Evolutionary conservation across 1,140 invertebrate genomes (phyloP), one percentile per base, ranked within the genome.

Genomic region (Bathynomus jamesi): DNA sequence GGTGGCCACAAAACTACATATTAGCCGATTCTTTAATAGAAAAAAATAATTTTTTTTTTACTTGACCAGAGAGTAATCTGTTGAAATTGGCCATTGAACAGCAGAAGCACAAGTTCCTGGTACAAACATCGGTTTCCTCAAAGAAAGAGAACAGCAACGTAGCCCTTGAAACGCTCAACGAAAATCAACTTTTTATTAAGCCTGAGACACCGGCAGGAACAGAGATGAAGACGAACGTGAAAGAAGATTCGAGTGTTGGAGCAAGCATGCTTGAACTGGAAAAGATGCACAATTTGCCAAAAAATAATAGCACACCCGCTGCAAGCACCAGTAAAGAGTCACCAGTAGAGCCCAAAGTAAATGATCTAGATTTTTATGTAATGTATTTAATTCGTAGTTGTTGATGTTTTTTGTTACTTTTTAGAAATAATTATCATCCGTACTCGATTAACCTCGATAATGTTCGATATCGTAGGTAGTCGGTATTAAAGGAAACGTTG

Each of bases 81-180:
- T 84, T 90, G 63, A 82, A 85, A 68, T 85, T 85, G 8, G 83
- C 84, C 4, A 82, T 89, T 61, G 86, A 89, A 73, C 86, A 88
- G 74, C 83, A 86, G 0, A 88, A 88, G 80, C 81, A 87, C 61
- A 87, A 86, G 78, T 85, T 86, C 76, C 86, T 85, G 73, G 79
- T 84, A 7, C 69, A 75, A 13, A 60, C 28, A 11, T 61, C 63
- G 10, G 67, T 67, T 3, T 46, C 72, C 5, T 67, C 66, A 60
- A 65, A 60, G 28, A 68, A 74, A 27, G 60, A 4, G 13, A 30
- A 67, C 46, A 32, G 66, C 8, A 32, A 31, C 3, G 11, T 17
- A 11, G 1, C 5, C 4, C 27, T 21, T n/a, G 40, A 53, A 53
- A 21, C 13, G 13, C 40, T 17, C 21, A 28, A 30, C n/a, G 67